Evolutionary conservation across 2,888 invertebrate species (phyloP).

Genomic region (Drosophila leonis): DNA sequence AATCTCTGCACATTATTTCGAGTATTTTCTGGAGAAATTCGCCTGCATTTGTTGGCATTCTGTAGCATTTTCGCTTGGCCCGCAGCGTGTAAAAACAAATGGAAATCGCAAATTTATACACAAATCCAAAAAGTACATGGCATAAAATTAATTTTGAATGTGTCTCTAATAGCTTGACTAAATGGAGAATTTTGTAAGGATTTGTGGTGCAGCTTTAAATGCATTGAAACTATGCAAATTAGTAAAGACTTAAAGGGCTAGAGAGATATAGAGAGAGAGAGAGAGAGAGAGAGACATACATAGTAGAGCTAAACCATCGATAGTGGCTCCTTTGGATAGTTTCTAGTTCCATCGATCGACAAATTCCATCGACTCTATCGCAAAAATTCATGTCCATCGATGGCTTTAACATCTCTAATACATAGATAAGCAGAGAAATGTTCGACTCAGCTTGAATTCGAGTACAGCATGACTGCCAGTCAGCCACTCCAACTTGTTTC

Average conservation of each 20-base stretch:
- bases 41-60: slow-evolving; percentile 25
- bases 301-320: not conserved
- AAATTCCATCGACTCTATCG: not conserved
- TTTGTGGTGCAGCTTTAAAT: not conserved
- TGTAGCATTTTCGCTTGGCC: slow-evolving; percentile 2
- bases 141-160: slow-evolving; percentile 12
- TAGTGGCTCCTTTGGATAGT: not conserved
- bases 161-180: not conserved
- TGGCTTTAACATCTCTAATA: not conserved
- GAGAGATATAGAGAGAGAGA: not conserved
- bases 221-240: not conserved
- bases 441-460: not conserved
- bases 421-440: not conserved
- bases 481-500: not conserved
- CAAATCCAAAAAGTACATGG: slow-evolving; percentile 26
- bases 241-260: not conserved
- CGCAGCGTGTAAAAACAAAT: slow-evolving; percentile 26
- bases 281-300: not conserved
- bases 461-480: not conserved
- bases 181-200: not conserved
- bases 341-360: no score
- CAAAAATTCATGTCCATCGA: no score
- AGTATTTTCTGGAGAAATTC: slow-evolving; percentile 5
- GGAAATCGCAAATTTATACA: slow-evolving; percentile 52
- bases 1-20: slow-evolving; percentile 45